These are phyloP conservation scores for Halichoerus grypus DNA, from an alignment of 2,113 vertebrate species.

Conservation along the genomic window DNA sequence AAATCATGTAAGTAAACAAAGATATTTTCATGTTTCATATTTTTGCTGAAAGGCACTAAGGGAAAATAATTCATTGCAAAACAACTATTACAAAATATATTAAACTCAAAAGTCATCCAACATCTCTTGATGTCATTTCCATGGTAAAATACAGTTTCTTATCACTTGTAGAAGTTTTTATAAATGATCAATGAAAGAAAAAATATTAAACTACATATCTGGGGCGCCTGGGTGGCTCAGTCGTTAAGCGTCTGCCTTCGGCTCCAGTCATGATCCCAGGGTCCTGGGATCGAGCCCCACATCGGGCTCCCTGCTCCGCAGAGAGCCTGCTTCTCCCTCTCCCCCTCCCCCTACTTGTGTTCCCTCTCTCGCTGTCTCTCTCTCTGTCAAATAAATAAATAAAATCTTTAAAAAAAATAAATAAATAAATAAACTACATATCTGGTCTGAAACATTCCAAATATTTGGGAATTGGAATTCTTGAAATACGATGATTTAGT, in stretches of 20 bases:
- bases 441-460: neutral
- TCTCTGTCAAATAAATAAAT: too few species aligned
- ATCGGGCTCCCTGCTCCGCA: too few species aligned
- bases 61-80: neutral
- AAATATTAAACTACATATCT: neutral
- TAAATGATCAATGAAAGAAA: neutral
- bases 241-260: too few species aligned
- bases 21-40: neutral
- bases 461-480: neutral
- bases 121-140: neutral
- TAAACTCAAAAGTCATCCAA: neutral
- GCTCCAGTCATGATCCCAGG: too few species aligned
- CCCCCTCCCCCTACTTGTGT: too few species aligned
- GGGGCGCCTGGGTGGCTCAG: too few species aligned
- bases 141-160: neutral
- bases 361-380: too few species aligned
- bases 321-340: too few species aligned
- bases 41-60: neutral
- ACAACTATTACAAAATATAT: neutral
- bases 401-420: too few species aligned
- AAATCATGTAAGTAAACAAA: neutral
- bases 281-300: too few species aligned
- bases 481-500: neutral
- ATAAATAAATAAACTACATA: neutral
- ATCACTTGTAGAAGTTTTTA: neutral